Percentiles rank a stretch among this genome's conserved stretches.
Conservation (phyloP, 2,797 vertebrate genomes). For the Hippocampus kuda region DNA sequence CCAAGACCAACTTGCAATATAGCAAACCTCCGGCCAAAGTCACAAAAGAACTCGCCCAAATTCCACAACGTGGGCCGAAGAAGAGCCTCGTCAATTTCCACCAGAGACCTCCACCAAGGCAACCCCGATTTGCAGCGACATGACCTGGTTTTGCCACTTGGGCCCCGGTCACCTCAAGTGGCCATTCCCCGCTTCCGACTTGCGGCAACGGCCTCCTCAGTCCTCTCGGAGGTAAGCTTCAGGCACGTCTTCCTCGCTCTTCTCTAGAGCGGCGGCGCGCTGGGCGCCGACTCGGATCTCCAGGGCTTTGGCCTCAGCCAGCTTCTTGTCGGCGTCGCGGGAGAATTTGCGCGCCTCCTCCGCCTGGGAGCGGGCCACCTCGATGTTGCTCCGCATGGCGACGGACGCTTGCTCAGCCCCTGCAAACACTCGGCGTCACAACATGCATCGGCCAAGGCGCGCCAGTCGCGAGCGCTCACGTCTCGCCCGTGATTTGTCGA, state of each 20-base stretch:
- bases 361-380: constrained; percentile 77
- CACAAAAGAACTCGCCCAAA: not conserved
- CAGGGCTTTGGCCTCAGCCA: constrained; percentile 79
- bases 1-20: not conserved
- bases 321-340: constrained; percentile 75
- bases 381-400: constrained; percentile 72
- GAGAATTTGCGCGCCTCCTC: constrained; percentile 74
- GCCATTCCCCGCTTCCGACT: not conserved
- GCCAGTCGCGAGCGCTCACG: too few species aligned
- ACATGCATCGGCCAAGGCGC: not conserved
- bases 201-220: constrained; percentile 47
- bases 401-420: constrained; percentile 83
- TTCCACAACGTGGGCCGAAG: not conserved
- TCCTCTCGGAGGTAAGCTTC: constrained; percentile 88
- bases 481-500: too few species aligned
- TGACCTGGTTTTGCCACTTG: not conserved
- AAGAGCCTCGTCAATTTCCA: not conserved
- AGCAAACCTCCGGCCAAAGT: not conserved
- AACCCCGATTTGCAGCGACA: not conserved
- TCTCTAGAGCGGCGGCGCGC: constrained; percentile 43
- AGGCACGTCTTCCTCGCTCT: constrained; percentile 63
- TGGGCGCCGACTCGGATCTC: constrained; percentile 73
- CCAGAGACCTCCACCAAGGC: constrained; percentile 1
- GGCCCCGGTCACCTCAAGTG: not conserved
- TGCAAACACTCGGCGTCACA: constrained; percentile 36